Evolutionary conservation across 2,888 invertebrate genomes (phyloP).

Genomic region (Eristalis intricaria): DNA sequence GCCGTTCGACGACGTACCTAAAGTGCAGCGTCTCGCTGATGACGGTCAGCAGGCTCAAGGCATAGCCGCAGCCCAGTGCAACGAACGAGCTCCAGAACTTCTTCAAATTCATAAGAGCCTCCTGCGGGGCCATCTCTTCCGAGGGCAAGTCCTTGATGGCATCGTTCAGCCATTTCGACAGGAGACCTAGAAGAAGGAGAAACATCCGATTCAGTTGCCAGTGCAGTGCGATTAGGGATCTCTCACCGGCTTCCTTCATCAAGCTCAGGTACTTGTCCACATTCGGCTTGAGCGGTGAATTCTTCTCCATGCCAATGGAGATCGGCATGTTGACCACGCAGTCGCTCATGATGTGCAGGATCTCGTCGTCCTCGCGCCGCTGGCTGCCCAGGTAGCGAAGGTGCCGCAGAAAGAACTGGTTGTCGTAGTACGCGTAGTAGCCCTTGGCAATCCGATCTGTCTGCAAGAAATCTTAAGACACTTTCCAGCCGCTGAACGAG

Average conservation of each 20-base stretch:
- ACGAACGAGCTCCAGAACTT: constrained; percentile 91
- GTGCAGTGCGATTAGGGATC: background rate
- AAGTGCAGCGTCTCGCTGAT: constrained; percentile 86
- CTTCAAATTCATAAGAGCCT: constrained; percentile 89
- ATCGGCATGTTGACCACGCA: constrained; percentile 91
- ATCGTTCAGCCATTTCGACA: constrained; percentile 90
- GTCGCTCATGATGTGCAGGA: constrained; percentile 90
- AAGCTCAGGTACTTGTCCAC: constrained; percentile 86
- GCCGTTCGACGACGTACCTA: constrained; percentile 84
- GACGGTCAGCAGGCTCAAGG: constrained; percentile 83
- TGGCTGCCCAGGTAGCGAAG: constrained; percentile 84
- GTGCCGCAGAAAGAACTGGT: constrained; percentile 86
- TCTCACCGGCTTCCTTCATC: constrained; percentile 87
- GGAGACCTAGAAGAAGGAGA: constrained; percentile 82
- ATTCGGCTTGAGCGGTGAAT: constrained; percentile 88
- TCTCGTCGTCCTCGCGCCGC: constrained; percentile 76
- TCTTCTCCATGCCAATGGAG: constrained; percentile 90
- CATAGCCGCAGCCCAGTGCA: constrained; percentile 87
- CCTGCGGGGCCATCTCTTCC: constrained; percentile 85
- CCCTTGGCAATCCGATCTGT: constrained; percentile 86
- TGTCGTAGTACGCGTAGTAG: constrained; percentile 90
- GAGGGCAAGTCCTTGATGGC: constrained; percentile 84
- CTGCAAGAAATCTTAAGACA: constrained; percentile 69
- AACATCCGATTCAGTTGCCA: background rate
- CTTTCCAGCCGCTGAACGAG: background rate